Evolutionary conservation across 2,113 vertebrate species (phyloP), one percentile per base, ranked within the genome.

Genomic region (Anoplopoma fimbria): DNA sequence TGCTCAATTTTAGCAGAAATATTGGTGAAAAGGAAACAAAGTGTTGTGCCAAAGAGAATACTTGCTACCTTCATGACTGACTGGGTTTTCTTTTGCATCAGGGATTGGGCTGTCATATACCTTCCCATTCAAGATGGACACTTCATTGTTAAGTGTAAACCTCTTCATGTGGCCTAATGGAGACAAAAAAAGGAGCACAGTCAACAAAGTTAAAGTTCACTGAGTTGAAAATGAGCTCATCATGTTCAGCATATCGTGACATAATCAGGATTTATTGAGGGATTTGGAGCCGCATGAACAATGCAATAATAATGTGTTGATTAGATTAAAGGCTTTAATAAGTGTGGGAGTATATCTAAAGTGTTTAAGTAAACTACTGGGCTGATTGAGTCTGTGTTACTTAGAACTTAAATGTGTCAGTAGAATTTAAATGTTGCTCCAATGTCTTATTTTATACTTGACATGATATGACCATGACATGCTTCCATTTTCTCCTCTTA

Each of bases 171-270:
- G 49, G 33, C 45, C 65, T 81, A 84, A 85, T 89, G 70, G 82
- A 81, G 67, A 71, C 33, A 47, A 67, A 84, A 81, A 2, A 9
- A 68, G 77, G 77, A 62, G 1, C 61, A 58, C 38, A 51, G n/a
- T 70, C 55, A 83, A 76, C 68, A 86, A n/a, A n/a, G 77, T 84
- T 84, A 65, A 69, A 40, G 51, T 53, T 78, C 79, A 69, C n/a
- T 36, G 55, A 73, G 75, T 81, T 85, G 57, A 77, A 69, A 62
- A 77, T 74, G 40, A 36, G 8, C 63, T 82, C 64, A 81, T 85
- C 85, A 69, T 2, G 15, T 57, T 72, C 27, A 70, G 55, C 65
- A 36, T 71, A 82, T 65, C 19, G 4, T 63, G 21, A 71, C 47
- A 70, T 79, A 64, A 79, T 78, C 33, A 75, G 53, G 25, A 27